Conservation (phyloP, 53 echinoderm and acorn worm genomes). For the Echinometra lucunter region DNA sequence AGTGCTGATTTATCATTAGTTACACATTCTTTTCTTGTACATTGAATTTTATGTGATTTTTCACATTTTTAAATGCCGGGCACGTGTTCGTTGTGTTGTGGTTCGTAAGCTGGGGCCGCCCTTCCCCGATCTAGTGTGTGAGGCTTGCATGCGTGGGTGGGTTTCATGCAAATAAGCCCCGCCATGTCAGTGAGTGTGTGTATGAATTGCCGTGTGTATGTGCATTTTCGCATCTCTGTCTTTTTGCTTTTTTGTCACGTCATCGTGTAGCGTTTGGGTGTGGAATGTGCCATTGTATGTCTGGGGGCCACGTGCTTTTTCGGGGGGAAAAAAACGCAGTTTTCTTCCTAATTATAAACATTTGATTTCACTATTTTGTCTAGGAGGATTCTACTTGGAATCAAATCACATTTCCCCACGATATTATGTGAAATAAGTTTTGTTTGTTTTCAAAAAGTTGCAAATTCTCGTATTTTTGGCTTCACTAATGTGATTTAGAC, state of each 20-base stretch:
- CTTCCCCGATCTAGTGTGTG: background rate
- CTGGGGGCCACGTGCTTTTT: no score
- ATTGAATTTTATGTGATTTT: slow-evolving; percentile 63
- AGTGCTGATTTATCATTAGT: background rate
- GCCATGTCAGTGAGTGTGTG: slow-evolving; percentile 36
- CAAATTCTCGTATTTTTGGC: background rate
- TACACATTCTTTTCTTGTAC: no score
- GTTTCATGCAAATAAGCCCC: slow-evolving; percentile 68
- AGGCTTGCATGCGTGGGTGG: slow-evolving; percentile 63
- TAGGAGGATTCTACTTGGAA: background rate
- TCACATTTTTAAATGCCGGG: slow-evolving; percentile 44
- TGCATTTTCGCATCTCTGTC: background rate
- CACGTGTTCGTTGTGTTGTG: slow-evolving; percentile 72
- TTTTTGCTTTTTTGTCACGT: background rate
- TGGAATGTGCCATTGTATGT: slow-evolving; percentile 20
- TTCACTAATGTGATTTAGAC: background rate
- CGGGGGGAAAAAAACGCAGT: background rate
- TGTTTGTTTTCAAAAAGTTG: background rate
- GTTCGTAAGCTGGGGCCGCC: slow-evolving; percentile 53
- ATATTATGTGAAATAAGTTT: background rate
- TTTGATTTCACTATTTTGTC: background rate
- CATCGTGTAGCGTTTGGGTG: slow-evolving; percentile 41
- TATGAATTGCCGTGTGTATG: background rate
- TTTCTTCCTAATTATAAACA: background rate
- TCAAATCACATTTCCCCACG: background rate